phyloP scores from a whole-genome alignment of 2,888 invertebrate species.

The Campoplex capitator region DNA sequence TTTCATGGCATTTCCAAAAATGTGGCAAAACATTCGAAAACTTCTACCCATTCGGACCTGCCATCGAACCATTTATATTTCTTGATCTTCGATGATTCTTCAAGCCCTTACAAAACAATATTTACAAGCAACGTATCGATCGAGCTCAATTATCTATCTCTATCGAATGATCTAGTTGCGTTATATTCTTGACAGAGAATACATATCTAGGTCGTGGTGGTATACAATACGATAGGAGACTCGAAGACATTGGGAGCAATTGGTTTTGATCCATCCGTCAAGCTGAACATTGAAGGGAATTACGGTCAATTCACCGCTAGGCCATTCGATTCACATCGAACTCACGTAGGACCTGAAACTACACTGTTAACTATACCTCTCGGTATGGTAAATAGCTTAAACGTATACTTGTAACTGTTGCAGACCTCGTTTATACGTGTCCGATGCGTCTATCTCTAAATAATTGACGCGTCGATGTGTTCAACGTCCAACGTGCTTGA shows the following conservation, averaged over 20 bases:
- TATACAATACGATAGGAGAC: conserved; percentile 8
- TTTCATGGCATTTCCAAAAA: too few species aligned
- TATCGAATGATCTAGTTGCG: conserved; percentile 16
- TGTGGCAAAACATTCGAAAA: too few species aligned
- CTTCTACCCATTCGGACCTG: too few species aligned
- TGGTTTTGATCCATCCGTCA: conserved; percentile 83
- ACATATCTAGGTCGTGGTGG: conserved; percentile 37
- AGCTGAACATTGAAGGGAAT: conserved; percentile 83
- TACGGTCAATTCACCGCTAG: conserved; percentile 82
- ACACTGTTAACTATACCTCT: conserved; percentile 42
- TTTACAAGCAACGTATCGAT: conserved; percentile 21
- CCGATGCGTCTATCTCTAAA: conserved; percentile 67
- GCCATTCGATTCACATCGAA: conserved; percentile 70
- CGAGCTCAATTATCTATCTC: conserved; percentile 38
- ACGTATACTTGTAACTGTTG: conserved; percentile 66
- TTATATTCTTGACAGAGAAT: conserved; percentile 25
- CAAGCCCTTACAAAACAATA: neutral
- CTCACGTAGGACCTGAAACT: conserved; percentile 62
- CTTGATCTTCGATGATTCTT: neutral
- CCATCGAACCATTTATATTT: neutral
- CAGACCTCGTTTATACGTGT: conserved; percentile 66
- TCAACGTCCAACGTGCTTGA: conserved; percentile 40
- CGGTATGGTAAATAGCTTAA: conserved; percentile 30
- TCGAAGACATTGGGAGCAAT: conserved; percentile 75
- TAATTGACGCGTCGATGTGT: conserved; percentile 72